Percentiles rank a stretch among this genome's conserved stretches.
phyloP scores from a whole-genome alignment of 2,888 invertebrate species.

The Hyalella azteca region DNA sequence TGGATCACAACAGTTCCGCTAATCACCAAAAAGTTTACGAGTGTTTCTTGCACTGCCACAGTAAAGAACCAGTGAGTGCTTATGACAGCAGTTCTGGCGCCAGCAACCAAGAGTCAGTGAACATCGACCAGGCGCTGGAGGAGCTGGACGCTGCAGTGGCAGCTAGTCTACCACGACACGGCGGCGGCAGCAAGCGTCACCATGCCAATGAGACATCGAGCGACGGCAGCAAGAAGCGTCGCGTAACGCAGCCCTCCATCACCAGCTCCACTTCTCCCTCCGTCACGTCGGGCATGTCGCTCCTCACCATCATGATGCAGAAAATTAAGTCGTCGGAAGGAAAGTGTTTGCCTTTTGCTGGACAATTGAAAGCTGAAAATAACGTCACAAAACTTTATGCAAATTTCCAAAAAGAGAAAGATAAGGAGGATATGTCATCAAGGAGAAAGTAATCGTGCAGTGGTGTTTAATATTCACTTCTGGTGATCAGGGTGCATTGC shows the following conservation, averaged over 20 bases:
- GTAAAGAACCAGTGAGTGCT: slow-evolving; percentile 67
- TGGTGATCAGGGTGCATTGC: too few species aligned
- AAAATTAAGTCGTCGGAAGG: slow-evolving; percentile 64
- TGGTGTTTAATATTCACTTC: too few species aligned
- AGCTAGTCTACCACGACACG: slow-evolving; percentile 75
- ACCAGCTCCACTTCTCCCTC: background rate
- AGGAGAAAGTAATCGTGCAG: slow-evolving; percentile 49
- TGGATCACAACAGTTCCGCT: slow-evolving; percentile 77
- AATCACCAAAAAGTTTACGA: slow-evolving; percentile 79
- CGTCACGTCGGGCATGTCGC: slow-evolving; percentile 1
- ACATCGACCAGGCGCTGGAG: slow-evolving; percentile 69
- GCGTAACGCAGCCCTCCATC: background rate
- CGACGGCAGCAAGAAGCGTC: slow-evolving; percentile 30
- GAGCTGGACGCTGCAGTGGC: slow-evolving; percentile 70
- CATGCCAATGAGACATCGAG: slow-evolving; percentile 39
- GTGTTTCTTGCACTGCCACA: slow-evolving; percentile 79
- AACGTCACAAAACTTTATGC: slow-evolving; percentile 77
- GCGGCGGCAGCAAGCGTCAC: slow-evolving; percentile 48
- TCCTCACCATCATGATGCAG: slow-evolving; percentile 73
- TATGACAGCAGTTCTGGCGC: slow-evolving; percentile 64
- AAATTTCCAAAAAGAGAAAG: slow-evolving; percentile 69
- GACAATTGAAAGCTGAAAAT: slow-evolving; percentile 65
- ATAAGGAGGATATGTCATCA: slow-evolving; percentile 61
- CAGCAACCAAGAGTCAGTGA: slow-evolving; percentile 67
- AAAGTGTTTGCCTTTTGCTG: slow-evolving; percentile 70